phyloP scores from a whole-genome alignment of 2,888 invertebrate species.

The Pilophorus perplexus region DNA sequence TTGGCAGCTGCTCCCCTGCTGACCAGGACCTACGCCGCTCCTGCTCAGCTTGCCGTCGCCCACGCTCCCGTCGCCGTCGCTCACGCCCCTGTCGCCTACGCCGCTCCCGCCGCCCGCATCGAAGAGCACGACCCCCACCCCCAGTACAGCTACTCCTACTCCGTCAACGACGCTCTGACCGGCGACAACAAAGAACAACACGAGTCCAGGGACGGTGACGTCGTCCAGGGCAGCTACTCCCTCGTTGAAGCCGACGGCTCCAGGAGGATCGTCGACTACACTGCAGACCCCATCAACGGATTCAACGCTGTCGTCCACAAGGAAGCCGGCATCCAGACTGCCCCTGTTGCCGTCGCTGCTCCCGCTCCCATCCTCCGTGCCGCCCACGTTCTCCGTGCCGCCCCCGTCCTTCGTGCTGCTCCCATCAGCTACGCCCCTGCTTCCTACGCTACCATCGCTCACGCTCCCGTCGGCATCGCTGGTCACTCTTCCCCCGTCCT shows the following conservation, averaged over 20 bases:
- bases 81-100: slow-evolving; percentile 18
- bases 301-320: slow-evolving; percentile 36
- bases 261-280: slow-evolving; percentile 38
- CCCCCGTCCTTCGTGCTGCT: slow-evolving; percentile 35
- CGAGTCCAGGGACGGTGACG: slow-evolving; percentile 50
- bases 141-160: slow-evolving; percentile 49
- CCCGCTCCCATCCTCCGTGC: slow-evolving; percentile 24
- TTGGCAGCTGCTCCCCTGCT: slow-evolving; percentile 12
- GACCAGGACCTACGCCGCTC: background rate
- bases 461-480: slow-evolving; percentile 31
- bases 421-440: slow-evolving; percentile 29
- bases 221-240: slow-evolving; percentile 46
- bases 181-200: slow-evolving; percentile 51
- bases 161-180: slow-evolving; percentile 48
- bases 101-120: slow-evolving; percentile 9
- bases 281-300: slow-evolving; percentile 34
- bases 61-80: slow-evolving; percentile 38
- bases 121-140: slow-evolving; percentile 50
- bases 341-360: slow-evolving; percentile 42
- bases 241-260: slow-evolving; percentile 33
- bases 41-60: slow-evolving; percentile 30
- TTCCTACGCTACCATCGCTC: slow-evolving; percentile 33
- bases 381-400: slow-evolving; percentile 21
- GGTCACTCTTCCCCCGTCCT: slow-evolving; percentile 35
- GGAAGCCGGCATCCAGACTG: slow-evolving; percentile 42